These are phyloP conservation scores for Meloidogyne floridensis DNA, from an alignment of 1,140 invertebrate genomes.

Conservation along the genomic window DNA sequence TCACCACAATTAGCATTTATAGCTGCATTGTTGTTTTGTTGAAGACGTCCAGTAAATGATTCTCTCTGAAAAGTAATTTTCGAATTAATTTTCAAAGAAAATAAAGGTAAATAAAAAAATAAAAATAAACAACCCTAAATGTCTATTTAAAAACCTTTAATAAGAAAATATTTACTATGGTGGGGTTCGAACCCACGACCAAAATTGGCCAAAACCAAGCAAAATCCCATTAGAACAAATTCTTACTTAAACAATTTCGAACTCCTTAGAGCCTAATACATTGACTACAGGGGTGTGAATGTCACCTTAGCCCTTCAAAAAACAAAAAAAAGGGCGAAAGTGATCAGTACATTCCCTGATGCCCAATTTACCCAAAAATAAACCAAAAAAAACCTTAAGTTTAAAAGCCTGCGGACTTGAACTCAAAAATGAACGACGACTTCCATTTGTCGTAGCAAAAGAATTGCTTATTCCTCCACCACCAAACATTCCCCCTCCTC, in stretches of 20 bases:
- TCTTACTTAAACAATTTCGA: no score
- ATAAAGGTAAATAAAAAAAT: no score
- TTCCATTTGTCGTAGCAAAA: conserved; percentile 13
- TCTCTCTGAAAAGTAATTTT: neutral
- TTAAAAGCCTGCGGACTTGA: conserved; percentile 39
- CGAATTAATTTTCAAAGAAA: neutral
- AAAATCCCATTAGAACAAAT: no score
- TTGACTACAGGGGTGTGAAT: no score
- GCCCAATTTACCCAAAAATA: neutral
- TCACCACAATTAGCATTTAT: neutral
- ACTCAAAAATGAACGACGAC: conserved; percentile 36
- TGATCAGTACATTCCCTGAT: no score
- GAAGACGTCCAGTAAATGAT: neutral
- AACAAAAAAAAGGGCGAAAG: no score
- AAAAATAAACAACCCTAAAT: no score
- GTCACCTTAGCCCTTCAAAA: no score
- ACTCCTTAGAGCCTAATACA: no score
- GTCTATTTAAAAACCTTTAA: no score
- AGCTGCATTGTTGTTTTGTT: neutral
- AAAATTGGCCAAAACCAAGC: no score
- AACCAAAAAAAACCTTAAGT: conserved; percentile 32
- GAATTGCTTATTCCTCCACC: neutral
- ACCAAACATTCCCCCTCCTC: neutral
- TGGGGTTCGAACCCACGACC: neutral
- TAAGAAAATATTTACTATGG: no score